Conservation (phyloP, 2,797 vertebrate species). For the Gadopsis marmoratus region DNA sequence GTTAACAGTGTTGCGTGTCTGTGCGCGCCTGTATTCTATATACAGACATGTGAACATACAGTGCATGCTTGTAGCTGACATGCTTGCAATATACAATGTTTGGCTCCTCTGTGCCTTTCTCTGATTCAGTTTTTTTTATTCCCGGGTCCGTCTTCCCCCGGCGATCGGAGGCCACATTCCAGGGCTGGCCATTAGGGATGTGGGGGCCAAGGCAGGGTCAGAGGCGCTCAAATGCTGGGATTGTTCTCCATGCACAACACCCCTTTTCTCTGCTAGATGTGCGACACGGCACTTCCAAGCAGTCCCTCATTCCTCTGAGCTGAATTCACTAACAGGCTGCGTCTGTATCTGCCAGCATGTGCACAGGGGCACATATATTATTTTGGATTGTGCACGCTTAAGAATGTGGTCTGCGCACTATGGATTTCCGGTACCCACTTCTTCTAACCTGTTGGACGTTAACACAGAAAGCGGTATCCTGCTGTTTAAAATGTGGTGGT, state of each 20-base stretch:
- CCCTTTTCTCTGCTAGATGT: conserved; percentile 91
- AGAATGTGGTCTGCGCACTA: background rate
- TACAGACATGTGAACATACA: conserved; percentile 45
- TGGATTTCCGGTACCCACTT: conserved; percentile 15
- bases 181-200: conserved; percentile 92
- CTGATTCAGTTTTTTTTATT: conserved; percentile 59
- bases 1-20: conserved; percentile 44
- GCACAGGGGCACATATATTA: conserved; percentile 38
- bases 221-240: conserved; percentile 91
- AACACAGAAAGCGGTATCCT: background rate
- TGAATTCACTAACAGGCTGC: conserved; percentile 53
- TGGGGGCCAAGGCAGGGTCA: conserved; percentile 93
- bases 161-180: conserved; percentile 90
- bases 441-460: conserved; percentile 23
- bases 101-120: conserved; percentile 63
- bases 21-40: conserved; percentile 43
- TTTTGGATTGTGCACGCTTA: conserved; percentile 38
- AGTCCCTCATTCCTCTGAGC: conserved; percentile 72
- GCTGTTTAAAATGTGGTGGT: conserved; percentile 85
- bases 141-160: conserved; percentile 60
- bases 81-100: conserved; percentile 27
- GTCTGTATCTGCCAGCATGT: conserved; percentile 48
- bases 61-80: conserved; percentile 25
- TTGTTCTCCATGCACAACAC: conserved; percentile 94
- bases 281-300: conserved; percentile 64